Conservation (phyloP, 2,888 invertebrate genomes). For the Idaea straminata region DNA sequence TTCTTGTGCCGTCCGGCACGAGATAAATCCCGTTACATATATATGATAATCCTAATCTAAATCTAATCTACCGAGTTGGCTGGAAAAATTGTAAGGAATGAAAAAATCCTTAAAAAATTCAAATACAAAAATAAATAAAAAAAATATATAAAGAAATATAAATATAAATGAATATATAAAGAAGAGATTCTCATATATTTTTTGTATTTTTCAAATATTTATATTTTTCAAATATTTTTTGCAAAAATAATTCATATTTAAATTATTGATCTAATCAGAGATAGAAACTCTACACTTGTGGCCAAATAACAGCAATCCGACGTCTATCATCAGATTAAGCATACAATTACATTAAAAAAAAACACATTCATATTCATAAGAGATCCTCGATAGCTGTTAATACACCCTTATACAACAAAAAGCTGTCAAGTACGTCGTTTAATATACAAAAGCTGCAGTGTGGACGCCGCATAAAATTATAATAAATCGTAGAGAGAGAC, state of each 20-base stretch:
- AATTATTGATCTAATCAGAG: conserved; percentile 9
- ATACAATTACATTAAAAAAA: conserved; percentile 41
- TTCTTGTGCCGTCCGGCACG: too few relatives aligned
- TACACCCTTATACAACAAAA: conserved; percentile 63
- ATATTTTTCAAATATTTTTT: too few relatives aligned
- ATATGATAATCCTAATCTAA: too few relatives aligned
- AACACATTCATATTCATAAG: conserved; percentile 67
- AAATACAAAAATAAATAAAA: too few relatives aligned
- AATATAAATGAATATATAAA: too few relatives aligned
- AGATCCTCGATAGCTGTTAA: conserved; percentile 30
- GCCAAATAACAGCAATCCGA: conserved; percentile 63
- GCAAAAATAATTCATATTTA: conserved; percentile 7
- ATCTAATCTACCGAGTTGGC: too few relatives aligned
- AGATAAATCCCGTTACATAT: too few relatives aligned
- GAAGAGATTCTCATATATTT: too few relatives aligned
- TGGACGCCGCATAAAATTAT: conserved; percentile 77
- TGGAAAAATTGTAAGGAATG: too few relatives aligned
- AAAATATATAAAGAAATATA: too few relatives aligned
- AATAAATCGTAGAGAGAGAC: conserved; percentile 64
- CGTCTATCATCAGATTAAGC: conserved; percentile 62
- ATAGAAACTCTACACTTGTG: conserved; percentile 25
- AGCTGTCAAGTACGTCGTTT: conserved; percentile 68
- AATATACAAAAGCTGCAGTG: conserved; percentile 63
- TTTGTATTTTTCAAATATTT: too few relatives aligned
- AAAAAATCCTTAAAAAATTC: too few relatives aligned